Evolutionary conservation across 2,113 vertebrate species (phyloP).

Genomic region (Paramormyrops kingsleyae): DNA sequence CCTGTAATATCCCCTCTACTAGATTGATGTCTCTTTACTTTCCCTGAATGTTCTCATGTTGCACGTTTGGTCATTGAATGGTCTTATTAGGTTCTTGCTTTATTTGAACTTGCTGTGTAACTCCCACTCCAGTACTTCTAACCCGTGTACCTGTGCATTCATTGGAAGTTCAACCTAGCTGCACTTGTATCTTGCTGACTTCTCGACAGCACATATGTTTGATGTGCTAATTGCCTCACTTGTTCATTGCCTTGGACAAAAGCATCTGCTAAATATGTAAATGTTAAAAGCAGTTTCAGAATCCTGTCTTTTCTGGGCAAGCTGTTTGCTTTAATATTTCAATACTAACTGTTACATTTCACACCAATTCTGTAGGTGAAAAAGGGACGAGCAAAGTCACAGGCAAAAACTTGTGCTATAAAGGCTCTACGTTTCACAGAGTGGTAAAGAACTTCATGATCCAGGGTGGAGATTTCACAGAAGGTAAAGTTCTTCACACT

Average conservation of each 20-base stretch:
- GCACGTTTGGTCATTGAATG: neutral
- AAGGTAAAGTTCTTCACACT: constrained; percentile 66
- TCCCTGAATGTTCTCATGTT: neutral
- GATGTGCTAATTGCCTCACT: neutral
- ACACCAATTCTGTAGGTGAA: constrained; percentile 68
- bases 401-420: constrained; percentile 92
- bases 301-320: neutral
- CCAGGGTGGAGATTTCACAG: constrained; percentile 98
- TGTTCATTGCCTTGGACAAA: neutral
- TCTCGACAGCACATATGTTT: neutral
- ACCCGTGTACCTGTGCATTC: neutral
- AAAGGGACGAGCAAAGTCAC: constrained; percentile 90
- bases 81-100: neutral
- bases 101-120: neutral
- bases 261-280: neutral
- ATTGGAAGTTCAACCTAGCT: neutral
- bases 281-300: neutral
- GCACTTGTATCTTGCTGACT: neutral
- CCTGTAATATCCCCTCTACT: neutral
- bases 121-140: neutral
- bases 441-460: constrained; percentile 99
- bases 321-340: neutral
- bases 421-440: constrained; percentile 96
- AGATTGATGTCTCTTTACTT: neutral
- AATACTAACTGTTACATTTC: neutral